Base-by-base conservation (phyloP, 2,797 vertebrate genomes). In the Poecile montanus region DNA sequence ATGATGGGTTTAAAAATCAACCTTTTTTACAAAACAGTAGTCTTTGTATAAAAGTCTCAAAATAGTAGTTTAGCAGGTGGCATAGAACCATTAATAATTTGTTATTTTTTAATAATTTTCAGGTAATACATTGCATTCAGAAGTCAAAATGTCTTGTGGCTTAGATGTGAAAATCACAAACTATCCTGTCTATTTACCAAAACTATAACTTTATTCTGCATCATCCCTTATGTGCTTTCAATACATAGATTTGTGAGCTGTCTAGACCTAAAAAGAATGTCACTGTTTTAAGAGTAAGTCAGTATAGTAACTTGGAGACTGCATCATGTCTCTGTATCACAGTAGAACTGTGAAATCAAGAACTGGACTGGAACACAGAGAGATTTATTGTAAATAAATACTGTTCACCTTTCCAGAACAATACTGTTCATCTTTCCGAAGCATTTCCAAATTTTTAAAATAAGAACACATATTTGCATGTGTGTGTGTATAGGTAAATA, bases 21-120 rank as follows among this genome's bases (percentile, higher is more conserved):
- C 0, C 0, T 23, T 25, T 73, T 62, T 58, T 27, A 29, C 4
- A 11, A 23, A 82, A 29, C 2, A 60, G 7, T 38, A 50, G 1
- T 5, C 6, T 50, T 63, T 7, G 1, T 30, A 65, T 4, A 62
- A 57, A 86, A 36, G 63, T 23, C 65, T 71, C 10, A 71, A 63
- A 79, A 22, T 2, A 47, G 16, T 6, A 30, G 27, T 70, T 73
- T 76, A 53, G 47, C 22, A 25, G 7, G 13, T 7, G 2, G 3
- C 4, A 61, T 40, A 6, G 3, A 54, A 61, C 19, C 45, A 44
- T 56, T 47, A 4, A 36, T 26, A 38, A 10, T 29, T 38, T 50
- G 25, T 44, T 47, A 14, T 25, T 44, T 47, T 74, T 7, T 1
- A 27, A n/a, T n/a, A 48, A 40, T 45, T 87, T 81, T 54, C 22